A percentile compares a stretch with the other conserved stretches of the same genome.
Evolutionary conservation across 2,888 invertebrate genomes (phyloP).

Genomic region (Liodrosophila aerea): DNA sequence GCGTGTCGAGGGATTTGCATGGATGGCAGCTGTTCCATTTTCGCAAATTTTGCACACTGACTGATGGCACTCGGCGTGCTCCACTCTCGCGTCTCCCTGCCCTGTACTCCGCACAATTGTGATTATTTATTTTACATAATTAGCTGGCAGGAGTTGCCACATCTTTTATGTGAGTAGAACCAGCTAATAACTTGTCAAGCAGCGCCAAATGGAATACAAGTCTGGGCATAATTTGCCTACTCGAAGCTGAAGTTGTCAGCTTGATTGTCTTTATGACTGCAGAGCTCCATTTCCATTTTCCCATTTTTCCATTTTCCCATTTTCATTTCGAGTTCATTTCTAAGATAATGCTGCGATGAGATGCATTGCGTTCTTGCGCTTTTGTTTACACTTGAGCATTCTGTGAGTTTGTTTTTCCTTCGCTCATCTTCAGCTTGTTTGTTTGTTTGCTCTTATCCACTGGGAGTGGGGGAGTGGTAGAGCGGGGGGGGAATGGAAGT

Average conservation of each 20-base stretch:
- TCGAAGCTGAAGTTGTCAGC: conserved; percentile 59
- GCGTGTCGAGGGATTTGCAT: conserved; percentile 25
- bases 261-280: conserved; percentile 27
- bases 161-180: too few relatives aligned
- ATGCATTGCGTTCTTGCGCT: conserved; percentile 51
- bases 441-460: conserved; percentile 28
- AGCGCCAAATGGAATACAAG: not conserved
- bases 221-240: conserved; percentile 34
- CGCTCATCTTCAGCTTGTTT: conserved; percentile 20
- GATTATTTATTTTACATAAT: conserved; percentile 48
- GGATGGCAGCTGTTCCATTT: conserved; percentile 54
- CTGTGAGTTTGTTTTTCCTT: conserved; percentile 36
- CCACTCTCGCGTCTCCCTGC: too few relatives aligned
- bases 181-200: conserved; percentile 65
- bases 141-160: conserved; percentile 25
- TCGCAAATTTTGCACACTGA: conserved; percentile 15
- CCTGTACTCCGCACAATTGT: conserved; percentile 12
- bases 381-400: conserved; percentile 62
- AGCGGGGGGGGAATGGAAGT: not conserved
- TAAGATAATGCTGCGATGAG: conserved; percentile 50
- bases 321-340: conserved; percentile 61
- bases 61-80: not conserved
- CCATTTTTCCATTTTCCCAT: conserved; percentile 35
- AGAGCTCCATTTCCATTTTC: conserved; percentile 31
- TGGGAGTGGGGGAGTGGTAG: conserved; percentile 6